Base-by-base conservation (phyloP, 2,113 vertebrate genomes). In the Elephantulus edwardii region DNA sequence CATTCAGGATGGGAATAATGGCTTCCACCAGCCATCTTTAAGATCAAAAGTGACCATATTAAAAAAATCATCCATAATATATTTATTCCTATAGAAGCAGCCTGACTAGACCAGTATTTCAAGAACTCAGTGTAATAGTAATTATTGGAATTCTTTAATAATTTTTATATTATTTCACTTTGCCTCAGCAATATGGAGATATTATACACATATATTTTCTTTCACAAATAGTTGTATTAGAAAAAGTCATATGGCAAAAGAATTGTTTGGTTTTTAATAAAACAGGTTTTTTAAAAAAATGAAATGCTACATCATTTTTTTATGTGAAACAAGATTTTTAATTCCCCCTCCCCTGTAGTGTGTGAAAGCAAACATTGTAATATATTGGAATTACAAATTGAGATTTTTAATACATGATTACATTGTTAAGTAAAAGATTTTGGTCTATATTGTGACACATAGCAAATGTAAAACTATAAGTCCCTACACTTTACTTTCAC, bases 41-140 rank as follows among this genome's bases (percentile, higher is more conserved):
- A 83, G n/a, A 60, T 81, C 48, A 54, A 16, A 26, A 68, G 42
- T 22, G 35, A 72, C 71, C 52, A 40, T 46, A 54, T 11, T 64
- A 75, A 86, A 28, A n/a, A 14, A 81, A 26, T 48, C 4, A 3
- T 54, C 52, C 44, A 44, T 16, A 24, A 9, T 64, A n/a, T 44
- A 54, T 16, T 74, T 92, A 89, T 86, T 40, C 71, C 72, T 87
- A 48, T 9, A 26, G 42, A 87, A 38, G 33, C 30, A 86, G 91
- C 80, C 8, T 74, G 6, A 48, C 17, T 83, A 50, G 50, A 93
- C 72, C 13, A 33, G 6, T 84, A 54, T n/a, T 89, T 71, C 33
- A 26, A 89, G 56, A 20, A 85, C 48, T 87, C 35, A 56, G 2
- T 78, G 54, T 77, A 58, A 71, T 4, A 74, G 58, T 42, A 71